A percentile compares a stretch with the other conserved stretches of the same genome.
phyloP scores from a whole-genome alignment of 2,888 invertebrate species.

The Linnaemya vulpina region DNA sequence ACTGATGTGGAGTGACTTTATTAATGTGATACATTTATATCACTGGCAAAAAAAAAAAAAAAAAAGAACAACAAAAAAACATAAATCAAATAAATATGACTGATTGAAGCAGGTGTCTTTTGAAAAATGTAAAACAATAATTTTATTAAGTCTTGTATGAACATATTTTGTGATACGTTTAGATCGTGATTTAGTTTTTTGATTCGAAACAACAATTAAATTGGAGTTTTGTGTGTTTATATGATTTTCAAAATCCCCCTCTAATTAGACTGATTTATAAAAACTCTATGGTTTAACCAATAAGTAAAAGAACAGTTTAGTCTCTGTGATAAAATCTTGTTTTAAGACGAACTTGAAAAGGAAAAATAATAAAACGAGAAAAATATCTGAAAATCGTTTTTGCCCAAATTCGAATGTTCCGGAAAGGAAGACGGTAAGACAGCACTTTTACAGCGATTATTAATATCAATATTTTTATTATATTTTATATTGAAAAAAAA shows the following conservation, averaged over 20 bases:
- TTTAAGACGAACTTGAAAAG: not conserved
- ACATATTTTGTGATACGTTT: conserved; percentile 71
- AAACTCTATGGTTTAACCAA: conserved; percentile 61
- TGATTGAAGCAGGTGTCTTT: conserved; percentile 60
- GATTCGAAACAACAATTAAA: conserved; percentile 49
- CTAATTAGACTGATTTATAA: conserved; percentile 71
- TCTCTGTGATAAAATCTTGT: conserved; percentile 66
- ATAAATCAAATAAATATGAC: conserved; percentile 61
- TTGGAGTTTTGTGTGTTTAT: conserved; percentile 63
- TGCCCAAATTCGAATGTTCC: conserved; percentile 32
- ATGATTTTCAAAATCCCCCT: conserved; percentile 64
- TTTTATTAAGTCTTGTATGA: conserved; percentile 53
- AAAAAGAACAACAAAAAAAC: not conserved
- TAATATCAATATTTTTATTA: not conserved
- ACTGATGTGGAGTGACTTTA: conserved; percentile 67
- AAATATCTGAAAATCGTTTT: conserved; percentile 9
- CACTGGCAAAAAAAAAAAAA: conserved; percentile 8
- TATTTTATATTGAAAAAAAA: not conserved
- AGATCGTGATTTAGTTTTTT: conserved; percentile 34
- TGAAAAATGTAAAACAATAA: conserved; percentile 46
- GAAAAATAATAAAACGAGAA: not conserved
- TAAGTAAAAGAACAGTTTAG: conserved; percentile 53
- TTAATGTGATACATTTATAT: conserved; percentile 60
- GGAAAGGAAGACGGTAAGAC: conserved; percentile 27
- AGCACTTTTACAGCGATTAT: not conserved